A percentile compares a stretch with the other conserved stretches of the same genome.
Evolutionary conservation across 2,888 invertebrate genomes (phyloP).

Genomic region (Leuctra nigra): DNA sequence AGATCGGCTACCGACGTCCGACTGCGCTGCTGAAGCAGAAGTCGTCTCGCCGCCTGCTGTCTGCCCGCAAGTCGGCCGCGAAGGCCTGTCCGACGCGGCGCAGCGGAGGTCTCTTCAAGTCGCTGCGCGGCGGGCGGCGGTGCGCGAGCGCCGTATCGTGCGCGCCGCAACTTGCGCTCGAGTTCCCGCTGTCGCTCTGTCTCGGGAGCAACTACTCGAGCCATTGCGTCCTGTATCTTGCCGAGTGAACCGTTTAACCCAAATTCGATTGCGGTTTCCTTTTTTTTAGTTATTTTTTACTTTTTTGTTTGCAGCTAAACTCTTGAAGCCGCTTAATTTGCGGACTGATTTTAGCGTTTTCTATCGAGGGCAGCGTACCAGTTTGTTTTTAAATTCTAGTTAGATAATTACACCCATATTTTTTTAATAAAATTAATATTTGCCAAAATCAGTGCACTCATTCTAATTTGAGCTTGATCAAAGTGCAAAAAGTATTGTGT

Average conservation of each 20-base stretch:
- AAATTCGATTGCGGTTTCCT: not conserved
- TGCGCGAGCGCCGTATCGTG: not conserved
- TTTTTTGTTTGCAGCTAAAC: not conserved
- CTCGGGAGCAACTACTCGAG: conserved; percentile 60
- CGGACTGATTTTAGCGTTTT: not conserved
- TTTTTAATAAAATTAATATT: no score
- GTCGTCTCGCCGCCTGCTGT: conserved; percentile 26
- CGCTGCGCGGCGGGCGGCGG: conserved; percentile 29
- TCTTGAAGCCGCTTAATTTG: not conserved
- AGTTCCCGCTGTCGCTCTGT: conserved; percentile 42
- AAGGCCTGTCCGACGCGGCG: conserved; percentile 36
- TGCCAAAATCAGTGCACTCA: no score
- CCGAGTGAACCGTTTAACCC: conserved; percentile 33
- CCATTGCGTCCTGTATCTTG: conserved; percentile 58
- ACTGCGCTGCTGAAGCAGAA: not conserved
- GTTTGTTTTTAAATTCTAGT: no score
- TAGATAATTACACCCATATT: no score
- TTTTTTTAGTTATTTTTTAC: no score
- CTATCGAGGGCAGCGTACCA: no score
- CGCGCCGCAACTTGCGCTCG: conserved; percentile 33
- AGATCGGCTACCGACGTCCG: conserved; percentile 37
- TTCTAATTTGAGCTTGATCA: no score
- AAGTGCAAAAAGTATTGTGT: no score
- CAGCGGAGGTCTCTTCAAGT: conserved; percentile 36
- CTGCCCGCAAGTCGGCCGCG: conserved; percentile 44